Base-by-base conservation (phyloP, 2,113 vertebrate species). In the Pterophyllum scalare region DNA sequence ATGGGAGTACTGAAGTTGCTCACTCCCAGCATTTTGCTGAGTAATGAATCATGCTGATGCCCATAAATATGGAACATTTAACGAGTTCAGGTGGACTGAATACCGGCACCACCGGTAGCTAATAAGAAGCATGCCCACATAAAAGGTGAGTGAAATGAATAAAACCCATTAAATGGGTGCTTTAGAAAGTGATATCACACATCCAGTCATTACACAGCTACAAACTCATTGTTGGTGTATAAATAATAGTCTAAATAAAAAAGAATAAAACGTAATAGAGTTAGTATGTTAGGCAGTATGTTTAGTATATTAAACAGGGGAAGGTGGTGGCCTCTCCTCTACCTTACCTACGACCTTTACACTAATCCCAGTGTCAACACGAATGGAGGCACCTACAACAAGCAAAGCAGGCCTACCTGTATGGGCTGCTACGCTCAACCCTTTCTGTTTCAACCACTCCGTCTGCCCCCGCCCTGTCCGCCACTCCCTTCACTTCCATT, bases 401-500 rank as follows among this genome's bases (percentile, higher is more conserved):
- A 19, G 20, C 9, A 62, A 35, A 28, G 13, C 60, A 33, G 19
- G 11, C 67, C 49, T 72, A 86, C 84, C 84, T 89, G 81, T n/a
- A 15, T 52, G 40, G 10, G 28, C 28, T 31, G 15, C 15, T 57
- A 64, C 3, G 54, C 61, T 6, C 33, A 59, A 58, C 78, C 75
- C 40, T 85, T 11, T 6, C 40, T 82, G 9, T 26, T 6, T 9
- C 56, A 83, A 58, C 64, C 59, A 59, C 65, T 35, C 6, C 1
- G 4, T 19, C 57, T 1, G 10, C 24, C 1, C 6, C 6, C 14
- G 3, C 6, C 17, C 40, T 49, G 4, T 33, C 67, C 6, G 62
- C 77, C 85, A 81, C 89, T 84, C 91, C 91, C 83, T 80, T 67
- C 65, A 43, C 82, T 75, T 58, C 67, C 81, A 81, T 77, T 59